Percentiles rank a stretch among this genome's conserved stretches.
Evolutionary conservation across 2,113 vertebrate species (phyloP).

Genomic region (Pelodiscus sinensis): DNA sequence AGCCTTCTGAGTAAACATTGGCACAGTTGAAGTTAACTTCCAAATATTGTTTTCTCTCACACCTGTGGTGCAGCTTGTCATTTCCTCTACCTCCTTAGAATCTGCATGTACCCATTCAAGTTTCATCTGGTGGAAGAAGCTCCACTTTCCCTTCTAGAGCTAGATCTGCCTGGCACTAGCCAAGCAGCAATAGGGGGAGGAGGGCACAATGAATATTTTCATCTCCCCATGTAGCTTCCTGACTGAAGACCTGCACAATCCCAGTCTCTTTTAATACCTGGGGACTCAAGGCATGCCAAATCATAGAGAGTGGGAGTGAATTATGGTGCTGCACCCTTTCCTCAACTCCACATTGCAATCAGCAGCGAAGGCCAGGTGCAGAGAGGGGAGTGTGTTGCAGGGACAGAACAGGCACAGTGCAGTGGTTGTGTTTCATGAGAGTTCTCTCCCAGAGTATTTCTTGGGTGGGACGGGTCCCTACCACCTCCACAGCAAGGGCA

Average conservation of each 20-base stretch:
- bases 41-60: conserved; percentile 67
- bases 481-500: background rate
- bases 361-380: background rate
- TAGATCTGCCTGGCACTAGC: conserved; percentile 1
- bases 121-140: conserved; percentile 50
- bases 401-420: background rate
- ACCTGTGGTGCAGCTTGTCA: conserved; percentile 42
- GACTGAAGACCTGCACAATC: background rate
- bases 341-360: background rate
- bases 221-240: conserved; percentile 1
- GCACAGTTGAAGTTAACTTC: conserved; percentile 56
- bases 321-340: accelerated
- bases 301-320: accelerated
- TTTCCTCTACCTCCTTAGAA: conserved; percentile 71
- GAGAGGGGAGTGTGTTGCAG: background rate
- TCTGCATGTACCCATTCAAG: conserved; percentile 61
- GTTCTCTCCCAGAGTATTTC: background rate
- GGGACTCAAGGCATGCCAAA: background rate
- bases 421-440: background rate
- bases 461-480: background rate
- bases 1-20: conserved; percentile 58
- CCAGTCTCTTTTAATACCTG: background rate
- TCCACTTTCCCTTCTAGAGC: conserved; percentile 31
- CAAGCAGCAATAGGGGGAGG: background rate
- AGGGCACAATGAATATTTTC: conserved; percentile 19